phyloP scores from a whole-genome alignment of 2,113 vertebrate genomes.

The Engystomops pustulosus region DNA sequence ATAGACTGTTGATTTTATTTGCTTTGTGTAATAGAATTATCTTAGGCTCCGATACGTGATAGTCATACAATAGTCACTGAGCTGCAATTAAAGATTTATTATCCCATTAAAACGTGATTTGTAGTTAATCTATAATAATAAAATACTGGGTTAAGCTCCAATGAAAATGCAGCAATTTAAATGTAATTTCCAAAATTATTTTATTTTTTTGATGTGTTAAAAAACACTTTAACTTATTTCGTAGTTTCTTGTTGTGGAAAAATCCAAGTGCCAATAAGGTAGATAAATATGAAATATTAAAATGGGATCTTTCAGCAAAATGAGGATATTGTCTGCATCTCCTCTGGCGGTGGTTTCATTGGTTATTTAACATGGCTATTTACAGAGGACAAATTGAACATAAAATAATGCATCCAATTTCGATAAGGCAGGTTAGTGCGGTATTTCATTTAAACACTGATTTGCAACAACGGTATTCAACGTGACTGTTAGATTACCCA shows the following conservation, averaged over 20 bases:
- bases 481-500: slow-evolving; percentile 27
- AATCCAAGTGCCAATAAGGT: slow-evolving; percentile 34
- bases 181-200: slow-evolving; percentile 36
- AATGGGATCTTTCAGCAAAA: slow-evolving; percentile 19
- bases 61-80: slow-evolving; percentile 39
- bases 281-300: slow-evolving; percentile 33
- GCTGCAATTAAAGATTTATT: slow-evolving; percentile 57
- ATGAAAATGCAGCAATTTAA: slow-evolving; percentile 17
- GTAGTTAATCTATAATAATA: slow-evolving; percentile 49
- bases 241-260: slow-evolving; percentile 27
- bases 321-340: slow-evolving; percentile 8
- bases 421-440: slow-evolving; percentile 34
- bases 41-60: slow-evolving; percentile 14
- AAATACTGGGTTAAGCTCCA: slow-evolving; percentile 19
- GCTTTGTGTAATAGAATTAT: slow-evolving; percentile 45
- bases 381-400: slow-evolving; percentile 49
- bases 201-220: slow-evolving; percentile 27
- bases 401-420: slow-evolving; percentile 51
- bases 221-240: slow-evolving; percentile 7
- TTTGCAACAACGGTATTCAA: slow-evolving; percentile 48
- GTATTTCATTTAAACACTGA: slow-evolving; percentile 50
- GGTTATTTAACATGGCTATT: slow-evolving; percentile 48
- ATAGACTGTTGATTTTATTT: slow-evolving; percentile 41
- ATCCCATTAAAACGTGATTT: slow-evolving; percentile 52
- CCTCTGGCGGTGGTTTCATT: slow-evolving; percentile 26